Evolutionary conservation across 2,888 invertebrate genomes (phyloP), one percentile per base, ranked within the genome.

Genomic region (Odontocerum albicorne): DNA sequence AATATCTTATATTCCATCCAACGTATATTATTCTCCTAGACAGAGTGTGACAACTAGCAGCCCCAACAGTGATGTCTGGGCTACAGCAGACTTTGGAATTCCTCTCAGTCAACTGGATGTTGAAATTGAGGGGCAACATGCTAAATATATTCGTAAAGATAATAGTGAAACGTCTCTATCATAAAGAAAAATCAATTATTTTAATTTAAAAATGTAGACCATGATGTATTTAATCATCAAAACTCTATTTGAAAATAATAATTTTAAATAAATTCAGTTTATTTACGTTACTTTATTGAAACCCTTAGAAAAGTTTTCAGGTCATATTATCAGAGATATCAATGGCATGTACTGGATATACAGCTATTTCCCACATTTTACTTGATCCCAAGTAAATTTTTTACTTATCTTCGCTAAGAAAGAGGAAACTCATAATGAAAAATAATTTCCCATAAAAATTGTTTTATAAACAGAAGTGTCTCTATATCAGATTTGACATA

Each of bases 51-150:
- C 43, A 6, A 66, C 66, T 2, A 65, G 66, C n/a, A 66, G 64
- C 49, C 65, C 66, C 36, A 67, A 68, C 6, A 68, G 65, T 53
- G 73, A 73, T 54, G 70, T 72, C 3, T 74, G 72, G 73, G 67
- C 69, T 10, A 68, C 71, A 1, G 67, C 66, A 3, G 70, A 72
- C 45, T 65, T 67, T 16, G 72, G 70, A 2, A 70, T 71, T 16
- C 72, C 72, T 2, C 59, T 72, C 3, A 72, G 70, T 62, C 70
- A 73, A 55, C 60, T 72, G 22, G 67, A 62, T 38, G 49, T 58
- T 3, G 58, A 56, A 36, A 49, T 60, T 2, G 62, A 62, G 49
- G 60, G 60, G 2, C 60, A 54, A 35, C 60, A 42, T 7, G 49
- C 56, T 12, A 60, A 58, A 49, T 62, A 60, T 21, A 52, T 62